These are phyloP conservation scores for Eupithecia abbreviata DNA, from an alignment of 2,888 invertebrate species.

Conservation along the genomic window DNA sequence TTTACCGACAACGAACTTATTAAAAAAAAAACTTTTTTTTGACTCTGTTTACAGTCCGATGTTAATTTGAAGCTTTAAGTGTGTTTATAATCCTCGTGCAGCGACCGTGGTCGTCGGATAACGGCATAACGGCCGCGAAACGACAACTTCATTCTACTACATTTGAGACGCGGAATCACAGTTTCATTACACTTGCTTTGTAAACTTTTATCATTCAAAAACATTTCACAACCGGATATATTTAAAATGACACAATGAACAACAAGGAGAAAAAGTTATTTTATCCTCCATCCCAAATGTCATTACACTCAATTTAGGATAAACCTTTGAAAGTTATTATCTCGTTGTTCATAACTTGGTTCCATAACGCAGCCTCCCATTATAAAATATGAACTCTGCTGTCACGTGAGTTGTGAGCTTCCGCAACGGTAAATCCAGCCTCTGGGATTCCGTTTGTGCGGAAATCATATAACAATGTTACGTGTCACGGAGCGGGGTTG, in stretches of 20 bases:
- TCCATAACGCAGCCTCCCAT: not conserved
- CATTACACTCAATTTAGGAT: not conserved
- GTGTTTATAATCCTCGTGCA: not conserved
- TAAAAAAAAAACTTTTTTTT: not conserved
- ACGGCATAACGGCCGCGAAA: not conserved
- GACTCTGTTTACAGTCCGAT: not conserved
- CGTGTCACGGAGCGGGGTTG: conserved; percentile 19
- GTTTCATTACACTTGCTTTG: not conserved
- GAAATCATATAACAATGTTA: conserved; percentile 21
- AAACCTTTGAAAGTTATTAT: not conserved
- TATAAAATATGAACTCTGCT: not conserved
- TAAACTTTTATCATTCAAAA: not conserved
- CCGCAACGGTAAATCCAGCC: conserved; percentile 4
- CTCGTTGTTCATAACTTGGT: not conserved
- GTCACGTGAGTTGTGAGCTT: conserved; percentile 6
- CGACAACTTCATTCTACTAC: conserved; percentile 2
- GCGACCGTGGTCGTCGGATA: not conserved
- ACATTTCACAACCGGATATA: not conserved
- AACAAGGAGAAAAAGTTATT: too few species aligned
- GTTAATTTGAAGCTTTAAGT: not conserved
- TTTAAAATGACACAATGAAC: not conserved
- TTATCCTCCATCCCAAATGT: too few species aligned
- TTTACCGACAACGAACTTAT: not conserved
- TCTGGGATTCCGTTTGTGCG: conserved; percentile 10
- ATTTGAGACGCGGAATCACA: conserved; percentile 1